These are phyloP conservation scores for Muschampia staudingeri DNA, from an alignment of 2,888 invertebrate genomes.

Conservation along the genomic window DNA sequence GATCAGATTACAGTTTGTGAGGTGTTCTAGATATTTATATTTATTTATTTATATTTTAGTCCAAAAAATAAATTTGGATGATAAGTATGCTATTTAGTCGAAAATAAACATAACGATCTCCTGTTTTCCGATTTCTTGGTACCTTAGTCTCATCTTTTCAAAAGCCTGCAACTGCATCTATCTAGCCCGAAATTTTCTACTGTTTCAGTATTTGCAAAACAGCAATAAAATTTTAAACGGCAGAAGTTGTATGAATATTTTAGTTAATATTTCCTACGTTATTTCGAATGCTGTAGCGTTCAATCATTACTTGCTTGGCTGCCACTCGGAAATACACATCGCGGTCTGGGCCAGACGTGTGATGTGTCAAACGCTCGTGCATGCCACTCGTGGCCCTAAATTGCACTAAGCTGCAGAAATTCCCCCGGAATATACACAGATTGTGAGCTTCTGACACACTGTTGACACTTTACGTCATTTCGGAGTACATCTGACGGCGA, in stretches of 20 bases:
- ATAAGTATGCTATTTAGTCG: no score
- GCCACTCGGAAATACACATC: slow-evolving; percentile 46
- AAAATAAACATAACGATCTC: no score
- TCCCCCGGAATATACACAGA: slow-evolving; percentile 29
- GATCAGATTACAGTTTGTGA: no score
- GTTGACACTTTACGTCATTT: slow-evolving; percentile 31
- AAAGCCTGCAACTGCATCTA: no score
- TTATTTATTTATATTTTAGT: no score
- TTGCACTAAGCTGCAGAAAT: slow-evolving; percentile 43
- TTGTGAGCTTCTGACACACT: slow-evolving; percentile 40
- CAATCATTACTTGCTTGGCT: slow-evolving; percentile 47
- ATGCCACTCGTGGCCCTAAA: slow-evolving; percentile 39
- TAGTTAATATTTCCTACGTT: slow-evolving; percentile 18
- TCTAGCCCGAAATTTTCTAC: no score
- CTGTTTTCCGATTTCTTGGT: no score
- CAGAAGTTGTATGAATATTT: neutral
- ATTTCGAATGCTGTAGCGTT: slow-evolving; percentile 11
- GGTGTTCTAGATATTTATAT: no score
- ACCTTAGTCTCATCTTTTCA: no score
- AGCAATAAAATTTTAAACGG: no score
- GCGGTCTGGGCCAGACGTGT: slow-evolving; percentile 45
- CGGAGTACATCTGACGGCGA: neutral
- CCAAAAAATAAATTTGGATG: no score
- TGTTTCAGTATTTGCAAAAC: no score
- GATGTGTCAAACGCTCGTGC: slow-evolving; percentile 46